Conservation (phyloP, 2,797 vertebrate species). For the Myripristis jacobus region DNA sequence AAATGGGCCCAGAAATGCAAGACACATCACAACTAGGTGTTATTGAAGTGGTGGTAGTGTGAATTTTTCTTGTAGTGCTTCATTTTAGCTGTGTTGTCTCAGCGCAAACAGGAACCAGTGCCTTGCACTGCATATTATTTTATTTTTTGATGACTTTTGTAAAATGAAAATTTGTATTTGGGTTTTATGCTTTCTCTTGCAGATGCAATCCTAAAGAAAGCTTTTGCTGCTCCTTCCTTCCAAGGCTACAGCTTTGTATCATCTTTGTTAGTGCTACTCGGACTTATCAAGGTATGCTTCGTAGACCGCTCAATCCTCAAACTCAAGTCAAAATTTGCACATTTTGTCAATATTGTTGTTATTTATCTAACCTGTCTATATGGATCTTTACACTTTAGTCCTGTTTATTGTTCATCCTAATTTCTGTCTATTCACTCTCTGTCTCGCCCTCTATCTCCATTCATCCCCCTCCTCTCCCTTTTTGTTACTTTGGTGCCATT, state of each 20-base stretch:
- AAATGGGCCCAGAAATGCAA: too few relatives aligned
- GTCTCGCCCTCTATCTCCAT: background rate
- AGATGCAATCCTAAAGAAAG: conserved; percentile 93
- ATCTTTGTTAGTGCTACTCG: conserved; percentile 90
- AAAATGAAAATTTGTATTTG: conserved; percentile 1
- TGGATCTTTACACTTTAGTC: too few relatives aligned
- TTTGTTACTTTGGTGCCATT: background rate
- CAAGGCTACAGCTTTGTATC: conserved; percentile 91
- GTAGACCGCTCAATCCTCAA: background rate
- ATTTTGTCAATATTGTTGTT: background rate
- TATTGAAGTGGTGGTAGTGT: too few relatives aligned
- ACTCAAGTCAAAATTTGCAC: too few relatives aligned
- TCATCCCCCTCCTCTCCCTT: background rate
- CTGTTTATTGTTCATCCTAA: background rate
- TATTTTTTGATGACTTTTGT: background rate
- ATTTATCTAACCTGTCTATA: background rate
- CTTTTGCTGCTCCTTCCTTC: conserved; percentile 87
- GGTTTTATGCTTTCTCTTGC: conserved; percentile 35
- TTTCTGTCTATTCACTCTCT: background rate
- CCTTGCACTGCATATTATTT: background rate
- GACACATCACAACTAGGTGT: too few relatives aligned
- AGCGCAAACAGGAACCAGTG: too few relatives aligned
- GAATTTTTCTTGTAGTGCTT: too few relatives aligned
- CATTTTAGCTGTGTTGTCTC: too few relatives aligned
- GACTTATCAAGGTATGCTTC: conserved; percentile 90